Evolutionary conservation across 2,888 invertebrate genomes (phyloP), one percentile per base, ranked within the genome.

Genomic region (Petrolisthes manimaculis): DNA sequence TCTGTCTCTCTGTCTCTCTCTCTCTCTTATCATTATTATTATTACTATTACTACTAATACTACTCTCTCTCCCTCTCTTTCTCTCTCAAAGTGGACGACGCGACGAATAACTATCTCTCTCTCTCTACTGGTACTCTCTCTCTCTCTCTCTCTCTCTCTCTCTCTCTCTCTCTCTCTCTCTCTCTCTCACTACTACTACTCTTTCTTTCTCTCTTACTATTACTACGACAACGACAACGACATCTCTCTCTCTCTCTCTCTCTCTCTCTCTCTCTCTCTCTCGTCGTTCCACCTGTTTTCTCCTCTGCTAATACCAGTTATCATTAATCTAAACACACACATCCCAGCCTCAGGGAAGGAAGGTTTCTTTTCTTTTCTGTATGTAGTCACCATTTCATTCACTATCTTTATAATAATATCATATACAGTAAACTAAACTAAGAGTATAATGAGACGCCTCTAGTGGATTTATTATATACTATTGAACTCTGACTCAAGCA

Each of bases 201-300:
- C 69, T 4, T 3, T 67, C 67, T 67, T 9, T 69, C 21, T 4
- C 9, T 69, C n/a, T 69, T 61, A 61, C 61, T 61, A 61, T 14
- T 61, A 61, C 61, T 61, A 61, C 61, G 8, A 14, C 61, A 9
- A 14, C 61, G 8, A 14, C 61, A 9, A 61, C 61, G 8, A 61
- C 61, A 9, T 61, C 67, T 67, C 67, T 67, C 67, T 67, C 67
- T 67, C 67, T 67, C 67, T 67, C 67, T 67, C 67, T 67, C 67
- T 67, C 67, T 67, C 67, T 67, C 67, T 67, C 67, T 67, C 67
- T 67, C 67, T 67, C 67, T 67, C 67, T 67, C 67, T 67, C 67
- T 67, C 67, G 12, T 18, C 18, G 14, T 67, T 18, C 18, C 67
- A 14, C 67, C 18, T 18, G 12, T 18, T 67, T 18, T 67, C 67